These are phyloP conservation scores for Melangyna quadrimaculata DNA, from an alignment of 2,888 invertebrate species.

Conservation along the genomic window DNA sequence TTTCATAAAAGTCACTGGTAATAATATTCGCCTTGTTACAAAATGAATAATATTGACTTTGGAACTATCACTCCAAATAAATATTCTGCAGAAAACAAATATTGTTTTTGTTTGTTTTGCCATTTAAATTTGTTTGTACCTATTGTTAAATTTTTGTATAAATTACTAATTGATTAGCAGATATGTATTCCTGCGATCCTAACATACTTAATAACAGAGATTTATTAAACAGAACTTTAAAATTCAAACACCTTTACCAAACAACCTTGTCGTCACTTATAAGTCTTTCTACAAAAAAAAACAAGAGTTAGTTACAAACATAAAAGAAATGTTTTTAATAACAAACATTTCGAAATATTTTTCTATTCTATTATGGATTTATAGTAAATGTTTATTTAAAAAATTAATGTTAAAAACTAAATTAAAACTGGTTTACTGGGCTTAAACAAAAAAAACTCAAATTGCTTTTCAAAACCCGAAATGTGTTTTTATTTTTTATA, in stretches of 20 bases:
- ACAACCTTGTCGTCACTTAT: not conserved
- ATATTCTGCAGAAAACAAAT: not conserved
- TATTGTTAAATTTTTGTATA: not conserved
- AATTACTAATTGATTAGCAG: not conserved
- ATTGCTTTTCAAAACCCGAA: constrained; percentile 27
- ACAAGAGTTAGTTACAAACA: not conserved
- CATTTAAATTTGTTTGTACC: not conserved
- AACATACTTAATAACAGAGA: not conserved
- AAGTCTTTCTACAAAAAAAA: constrained; percentile 2
- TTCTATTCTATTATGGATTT: constrained; percentile 37
- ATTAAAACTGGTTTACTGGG: constrained; percentile 8
- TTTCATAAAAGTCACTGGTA: not conserved
- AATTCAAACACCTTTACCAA: not conserved
- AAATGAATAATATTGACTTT: not conserved
- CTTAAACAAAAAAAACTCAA: constrained; percentile 1
- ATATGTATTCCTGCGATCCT: not conserved
- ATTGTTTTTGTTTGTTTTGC: not conserved
- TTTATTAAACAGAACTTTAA: not conserved
- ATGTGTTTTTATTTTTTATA: constrained; percentile 61
- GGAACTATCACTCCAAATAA: not conserved
- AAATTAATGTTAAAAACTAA: constrained; percentile 32
- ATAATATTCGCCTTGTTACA: not conserved
- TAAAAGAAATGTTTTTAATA: not conserved
- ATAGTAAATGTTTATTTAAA: constrained; percentile 34
- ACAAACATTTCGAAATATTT: constrained; percentile 38